Base-by-base conservation (phyloP, 2,797 vertebrate species). In the Chaetodon trifasciatus region DNA sequence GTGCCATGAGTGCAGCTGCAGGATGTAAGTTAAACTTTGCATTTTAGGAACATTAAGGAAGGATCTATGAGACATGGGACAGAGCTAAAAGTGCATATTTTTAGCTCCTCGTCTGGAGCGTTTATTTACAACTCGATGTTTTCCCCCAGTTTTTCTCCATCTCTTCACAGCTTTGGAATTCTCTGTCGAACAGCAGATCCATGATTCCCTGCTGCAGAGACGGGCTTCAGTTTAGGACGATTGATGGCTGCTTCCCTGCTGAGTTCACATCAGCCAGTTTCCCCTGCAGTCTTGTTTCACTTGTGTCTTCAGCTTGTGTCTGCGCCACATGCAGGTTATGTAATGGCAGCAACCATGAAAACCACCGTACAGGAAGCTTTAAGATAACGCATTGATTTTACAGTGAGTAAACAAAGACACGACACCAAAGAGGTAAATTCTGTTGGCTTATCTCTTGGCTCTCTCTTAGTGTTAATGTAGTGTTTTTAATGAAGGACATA, bases 221-320 rank as follows among this genome's bases (percentile, higher is more conserved):
- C 70, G 44, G 55, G 70, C 68, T 81, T 86, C 78, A 61, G 71
- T 63, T 75, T 60, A 23, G 78, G 40, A 84, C 24, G 69, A 94
- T 87, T 93, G 93, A 95, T 92, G 86, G 84, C 78, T 40, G 49
- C 85, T 66, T 85, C 79, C 86, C 87, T 15, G 71, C 86, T 75
- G 89, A 83, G 87, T 87, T 89, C 82, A 83, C 85, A 88, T 86
- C 70, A 77, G 71, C 68, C 44, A 57, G 61, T 80, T 85, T 81
- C 81, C 86, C 79, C 86, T 32, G 28, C 28, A 32, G 28, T 32
- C 28, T 32, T 32, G 2, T 44, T 44, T 44, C 42, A 44, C 42
- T 44, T 9, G 42, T 44, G 42, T 44, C 42, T 13, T 44, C 42
- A 44, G 13, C 42, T 84, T 55, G 61, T 78, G 58, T 42, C 19